Conservation (phyloP, 2,888 invertebrate genomes). For the Andrena camellia region DNA sequence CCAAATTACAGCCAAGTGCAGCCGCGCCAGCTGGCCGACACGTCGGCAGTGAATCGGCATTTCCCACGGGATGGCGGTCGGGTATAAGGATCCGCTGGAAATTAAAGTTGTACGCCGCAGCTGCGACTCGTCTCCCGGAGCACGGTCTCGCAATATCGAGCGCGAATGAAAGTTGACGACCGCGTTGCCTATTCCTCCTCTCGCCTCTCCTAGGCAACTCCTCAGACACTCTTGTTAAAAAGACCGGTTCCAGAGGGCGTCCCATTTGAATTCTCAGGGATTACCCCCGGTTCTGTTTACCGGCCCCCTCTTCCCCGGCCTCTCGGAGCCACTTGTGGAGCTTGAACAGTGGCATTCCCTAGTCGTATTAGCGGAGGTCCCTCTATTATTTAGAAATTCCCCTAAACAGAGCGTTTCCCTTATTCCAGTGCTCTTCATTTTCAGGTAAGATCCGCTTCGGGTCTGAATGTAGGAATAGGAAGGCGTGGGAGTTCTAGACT, state of each 20-base stretch:
- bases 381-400: too few relatives aligned
- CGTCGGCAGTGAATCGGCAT: not conserved
- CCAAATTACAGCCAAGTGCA: not conserved
- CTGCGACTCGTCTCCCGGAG: conserved; percentile 42
- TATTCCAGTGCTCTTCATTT: too few relatives aligned
- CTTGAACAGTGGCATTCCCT: too few relatives aligned
- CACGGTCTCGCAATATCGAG: conserved; percentile 49
- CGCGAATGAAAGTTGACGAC: conserved; percentile 11
- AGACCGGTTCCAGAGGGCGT: not conserved
- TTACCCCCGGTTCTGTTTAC: not conserved
- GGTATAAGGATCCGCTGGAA: conserved; percentile 21
- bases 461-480: not conserved
- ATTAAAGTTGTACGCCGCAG: conserved; percentile 63
- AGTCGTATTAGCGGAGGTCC: too few relatives aligned
- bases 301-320: too few relatives aligned
- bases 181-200: not conserved
- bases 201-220: not conserved
- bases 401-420: too few relatives aligned
- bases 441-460: too few relatives aligned
- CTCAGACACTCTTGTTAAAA: not conserved
- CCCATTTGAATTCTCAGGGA: not conserved
- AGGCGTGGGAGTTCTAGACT: not conserved
- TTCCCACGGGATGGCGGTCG: conserved; percentile 6
- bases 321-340: too few relatives aligned
- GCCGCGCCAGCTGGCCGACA: not conserved